A percentile compares a stretch with the other conserved stretches of the same genome.
Conservation (phyloP, 2,888 invertebrate genomes). For the Drosophila merina region DNA sequence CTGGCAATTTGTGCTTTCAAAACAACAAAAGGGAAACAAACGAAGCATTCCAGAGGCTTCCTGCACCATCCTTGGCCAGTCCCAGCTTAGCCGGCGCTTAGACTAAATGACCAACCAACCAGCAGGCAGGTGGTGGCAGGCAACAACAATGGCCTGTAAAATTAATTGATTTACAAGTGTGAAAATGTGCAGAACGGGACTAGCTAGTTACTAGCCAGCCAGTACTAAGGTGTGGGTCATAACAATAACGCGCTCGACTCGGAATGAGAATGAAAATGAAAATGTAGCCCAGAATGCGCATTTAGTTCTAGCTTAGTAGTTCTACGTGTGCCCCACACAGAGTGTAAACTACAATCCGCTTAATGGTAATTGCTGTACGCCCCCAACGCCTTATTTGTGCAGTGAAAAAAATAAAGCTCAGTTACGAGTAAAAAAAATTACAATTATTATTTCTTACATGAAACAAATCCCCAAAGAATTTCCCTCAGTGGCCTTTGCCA, state of each 20-base stretch:
- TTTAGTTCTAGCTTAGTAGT: constrained; percentile 62
- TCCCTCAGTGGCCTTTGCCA: constrained; percentile 6
- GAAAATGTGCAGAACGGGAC: constrained; percentile 58
- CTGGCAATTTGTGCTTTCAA: constrained; percentile 65
- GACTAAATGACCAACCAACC: constrained; percentile 64
- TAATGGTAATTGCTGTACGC: constrained; percentile 74
- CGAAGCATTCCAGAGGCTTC: constrained; percentile 62
- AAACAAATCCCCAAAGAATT: background rate
- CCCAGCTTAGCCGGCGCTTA: constrained; percentile 70
- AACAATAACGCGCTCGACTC: constrained; percentile 54
- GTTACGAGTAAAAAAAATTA: too few relatives aligned
- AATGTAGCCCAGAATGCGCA: constrained; percentile 42
- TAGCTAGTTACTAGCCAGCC: background rate
- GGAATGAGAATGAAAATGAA: constrained; percentile 30
- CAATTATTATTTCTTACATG: background rate
- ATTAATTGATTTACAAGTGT: constrained; percentile 80
- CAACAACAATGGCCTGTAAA: constrained; percentile 62
- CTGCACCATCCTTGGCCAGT: constrained; percentile 48
- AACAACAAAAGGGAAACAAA: constrained; percentile 25
- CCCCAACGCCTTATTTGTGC: background rate
- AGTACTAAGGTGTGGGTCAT: constrained; percentile 30
- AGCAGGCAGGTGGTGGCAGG: constrained; percentile 48
- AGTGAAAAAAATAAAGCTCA: constrained; percentile 4
- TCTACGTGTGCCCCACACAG: constrained; percentile 10
- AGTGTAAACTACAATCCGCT: constrained; percentile 75